Conservation (phyloP, 2,797 vertebrate species). For the Bucorvus abyssinicus region DNA sequence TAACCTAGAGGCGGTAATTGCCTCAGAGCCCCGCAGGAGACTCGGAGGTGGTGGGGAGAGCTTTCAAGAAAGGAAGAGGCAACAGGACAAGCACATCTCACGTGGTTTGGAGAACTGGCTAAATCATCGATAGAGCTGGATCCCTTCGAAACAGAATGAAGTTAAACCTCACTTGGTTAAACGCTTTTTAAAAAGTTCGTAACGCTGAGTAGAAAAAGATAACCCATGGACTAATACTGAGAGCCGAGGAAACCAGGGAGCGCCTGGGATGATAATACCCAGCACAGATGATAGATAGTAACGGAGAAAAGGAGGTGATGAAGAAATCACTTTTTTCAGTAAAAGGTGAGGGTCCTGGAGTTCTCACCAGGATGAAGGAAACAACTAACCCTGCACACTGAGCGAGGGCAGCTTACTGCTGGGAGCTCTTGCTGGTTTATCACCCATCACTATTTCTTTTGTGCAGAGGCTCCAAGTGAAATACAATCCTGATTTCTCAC, state of each 20-base stretch:
- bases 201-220: neutral
- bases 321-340: too few relatives aligned
- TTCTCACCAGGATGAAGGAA: too few relatives aligned
- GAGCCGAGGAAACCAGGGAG: neutral
- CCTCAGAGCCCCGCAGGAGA: neutral
- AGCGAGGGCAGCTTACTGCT: too few relatives aligned
- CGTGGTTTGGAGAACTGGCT: neutral
- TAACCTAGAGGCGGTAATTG: neutral
- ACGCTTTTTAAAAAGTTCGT: neutral
- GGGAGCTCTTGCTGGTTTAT: too few relatives aligned
- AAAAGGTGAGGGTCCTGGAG: too few relatives aligned
- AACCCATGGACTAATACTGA: too few relatives aligned
- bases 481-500: too few relatives aligned
- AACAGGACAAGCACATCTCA: neutral
- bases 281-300: neutral
- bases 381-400: too few relatives aligned
- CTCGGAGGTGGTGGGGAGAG: neutral
- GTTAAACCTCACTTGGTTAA: neutral
- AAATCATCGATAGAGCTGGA: neutral
- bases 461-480: too few relatives aligned
- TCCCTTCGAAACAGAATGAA: neutral
- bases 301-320: too few relatives aligned
- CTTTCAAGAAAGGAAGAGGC: neutral
- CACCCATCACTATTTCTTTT: too few relatives aligned
- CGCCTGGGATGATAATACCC: neutral